Evolutionary conservation across 2,113 vertebrate genomes (phyloP).

Genomic region (Ceyx cyanopectus): DNA sequence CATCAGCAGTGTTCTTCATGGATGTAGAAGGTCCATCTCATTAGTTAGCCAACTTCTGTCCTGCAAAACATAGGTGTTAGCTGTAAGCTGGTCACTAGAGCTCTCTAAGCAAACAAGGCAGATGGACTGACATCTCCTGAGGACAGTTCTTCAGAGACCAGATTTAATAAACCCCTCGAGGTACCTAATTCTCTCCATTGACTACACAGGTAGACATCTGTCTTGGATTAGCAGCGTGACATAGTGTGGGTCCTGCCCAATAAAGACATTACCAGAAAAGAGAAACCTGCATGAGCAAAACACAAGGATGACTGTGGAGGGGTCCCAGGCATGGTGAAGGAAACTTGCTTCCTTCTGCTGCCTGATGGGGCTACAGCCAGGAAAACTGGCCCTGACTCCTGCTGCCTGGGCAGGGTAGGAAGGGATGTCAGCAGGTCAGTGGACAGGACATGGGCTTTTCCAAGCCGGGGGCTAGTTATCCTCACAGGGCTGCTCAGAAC

Average conservation of each 20-base stretch:
- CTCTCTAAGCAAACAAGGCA: not conserved
- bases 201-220: not conserved
- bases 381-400: accelerated
- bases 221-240: not conserved
- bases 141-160: not conserved
- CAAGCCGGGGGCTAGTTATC: not conserved
- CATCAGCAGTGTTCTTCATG: not conserved
- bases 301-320: not conserved
- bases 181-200: not conserved
- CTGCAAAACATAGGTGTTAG: not conserved
- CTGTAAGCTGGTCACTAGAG: not conserved
- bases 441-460: not conserved
- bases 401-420: not conserved
- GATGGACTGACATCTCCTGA: not conserved
- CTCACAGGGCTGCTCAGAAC: not conserved
- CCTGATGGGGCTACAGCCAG: not conserved
- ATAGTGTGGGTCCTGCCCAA: not conserved
- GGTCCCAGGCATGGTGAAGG: accelerated
- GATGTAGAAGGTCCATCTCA: not conserved
- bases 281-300: not conserved
- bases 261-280: not conserved
- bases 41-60: not conserved
- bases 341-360: not conserved
- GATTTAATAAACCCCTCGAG: not conserved
- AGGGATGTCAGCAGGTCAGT: not conserved